Conservation (phyloP, 2,113 vertebrate genomes). For the Calidris pugnax region DNA sequence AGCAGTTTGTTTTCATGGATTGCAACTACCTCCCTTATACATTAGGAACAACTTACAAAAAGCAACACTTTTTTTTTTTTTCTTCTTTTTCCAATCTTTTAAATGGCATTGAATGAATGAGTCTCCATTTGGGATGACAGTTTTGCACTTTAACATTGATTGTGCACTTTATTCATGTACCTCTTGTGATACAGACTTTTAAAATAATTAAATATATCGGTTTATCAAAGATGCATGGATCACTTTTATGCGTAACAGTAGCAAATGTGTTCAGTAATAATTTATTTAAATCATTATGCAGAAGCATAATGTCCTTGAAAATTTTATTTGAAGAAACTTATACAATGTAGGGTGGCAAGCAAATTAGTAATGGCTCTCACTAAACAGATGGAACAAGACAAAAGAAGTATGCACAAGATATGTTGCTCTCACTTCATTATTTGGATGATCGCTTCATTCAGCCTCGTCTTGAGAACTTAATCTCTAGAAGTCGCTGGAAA, state of each 20-base stretch:
- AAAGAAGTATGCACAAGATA: constrained; percentile 81
- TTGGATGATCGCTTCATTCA: constrained; percentile 80
- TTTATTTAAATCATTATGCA: neutral
- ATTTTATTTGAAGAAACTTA: neutral
- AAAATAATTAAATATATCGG: neutral
- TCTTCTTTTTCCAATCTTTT: neutral
- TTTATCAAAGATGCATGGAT: neutral
- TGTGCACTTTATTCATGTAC: neutral
- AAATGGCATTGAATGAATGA: neutral
- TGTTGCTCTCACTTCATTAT: constrained; percentile 80
- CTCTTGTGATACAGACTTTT: neutral
- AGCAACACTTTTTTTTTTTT: neutral
- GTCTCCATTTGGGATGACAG: neutral
- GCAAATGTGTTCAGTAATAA: neutral
- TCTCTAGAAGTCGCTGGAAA: constrained; percentile 82
- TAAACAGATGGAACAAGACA: constrained; percentile 77
- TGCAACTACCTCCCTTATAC: neutral
- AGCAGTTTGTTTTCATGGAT: neutral
- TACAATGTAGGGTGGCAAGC: neutral
- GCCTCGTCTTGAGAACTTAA: constrained; percentile 81
- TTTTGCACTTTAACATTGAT: neutral
- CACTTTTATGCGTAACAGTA: neutral
- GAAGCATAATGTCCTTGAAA: neutral
- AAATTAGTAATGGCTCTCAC: neutral
- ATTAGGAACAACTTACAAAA: neutral